Conservation (phyloP, 2,888 invertebrate genomes). For the Pemphredon lugubris region DNA sequence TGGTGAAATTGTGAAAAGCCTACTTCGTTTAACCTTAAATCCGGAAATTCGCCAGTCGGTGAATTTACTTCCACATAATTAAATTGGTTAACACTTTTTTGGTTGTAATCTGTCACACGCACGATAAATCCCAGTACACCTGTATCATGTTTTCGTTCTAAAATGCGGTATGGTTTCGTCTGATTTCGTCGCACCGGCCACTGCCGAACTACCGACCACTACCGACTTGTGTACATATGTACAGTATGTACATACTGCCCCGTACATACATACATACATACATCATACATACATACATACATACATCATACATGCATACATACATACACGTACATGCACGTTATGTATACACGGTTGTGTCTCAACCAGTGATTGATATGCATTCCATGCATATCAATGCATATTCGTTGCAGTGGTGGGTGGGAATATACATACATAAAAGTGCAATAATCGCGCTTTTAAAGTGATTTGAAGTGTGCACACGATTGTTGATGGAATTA, state of each 20-base stretch:
- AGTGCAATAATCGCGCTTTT: conserved; percentile 20
- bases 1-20: conserved; percentile 16
- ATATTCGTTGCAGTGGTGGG: too few species aligned
- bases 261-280: background rate
- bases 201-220: conserved; percentile 13
- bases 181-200: conserved; percentile 32
- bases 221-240: background rate
- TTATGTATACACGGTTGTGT: too few species aligned
- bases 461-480: background rate
- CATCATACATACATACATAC: background rate
- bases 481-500: conserved; percentile 1
- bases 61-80: conserved; percentile 58
- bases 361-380: too few species aligned
- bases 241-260: background rate
- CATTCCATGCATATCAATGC: too few species aligned
- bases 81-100: conserved; percentile 22
- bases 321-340: too few species aligned
- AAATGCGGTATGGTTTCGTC: conserved; percentile 21
- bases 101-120: conserved; percentile 26
- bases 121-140: conserved; percentile 13
- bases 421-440: too few species aligned
- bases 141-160: conserved; percentile 47
- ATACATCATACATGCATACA: too few species aligned
- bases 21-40: conserved; percentile 33
- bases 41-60: conserved; percentile 22